A percentile compares a stretch with the other conserved stretches of the same genome.
Evolutionary conservation across 2,888 invertebrate genomes (phyloP).

Genomic region (Orchesellides sinensis): DNA sequence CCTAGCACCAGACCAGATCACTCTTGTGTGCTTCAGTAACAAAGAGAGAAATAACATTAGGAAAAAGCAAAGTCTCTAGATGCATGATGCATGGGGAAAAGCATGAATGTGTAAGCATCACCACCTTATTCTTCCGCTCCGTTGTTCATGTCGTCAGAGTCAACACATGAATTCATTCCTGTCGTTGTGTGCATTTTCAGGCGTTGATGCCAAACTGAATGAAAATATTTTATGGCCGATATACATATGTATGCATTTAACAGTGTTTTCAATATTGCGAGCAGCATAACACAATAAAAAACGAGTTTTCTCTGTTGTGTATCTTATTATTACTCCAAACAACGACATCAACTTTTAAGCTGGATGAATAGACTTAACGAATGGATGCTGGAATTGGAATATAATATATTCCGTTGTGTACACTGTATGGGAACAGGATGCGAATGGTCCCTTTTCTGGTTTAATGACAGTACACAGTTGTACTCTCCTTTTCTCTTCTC

Average conservation of each 20-base stretch:
- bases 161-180: slow-evolving; percentile 30
- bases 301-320: slow-evolving; percentile 23
- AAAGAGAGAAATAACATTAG: too few species aligned
- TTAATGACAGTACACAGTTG: too few species aligned
- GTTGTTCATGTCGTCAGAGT: slow-evolving; percentile 14
- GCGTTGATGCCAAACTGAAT: too few species aligned
- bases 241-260: not conserved
- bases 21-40: too few species aligned
- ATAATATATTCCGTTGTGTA: not conserved
- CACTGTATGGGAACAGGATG: slow-evolving; percentile 15
- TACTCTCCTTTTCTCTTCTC: not conserved
- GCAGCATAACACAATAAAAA: slow-evolving; percentile 42
- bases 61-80: too few species aligned
- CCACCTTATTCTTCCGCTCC: slow-evolving; percentile 10
- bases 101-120: not conserved
- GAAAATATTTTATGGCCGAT: not conserved
- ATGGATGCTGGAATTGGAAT: slow-evolving; percentile 13
- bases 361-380: slow-evolving; percentile 13
- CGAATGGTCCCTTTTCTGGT: not conserved
- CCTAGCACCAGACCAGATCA: not conserved
- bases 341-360: slow-evolving; percentile 28
- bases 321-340: slow-evolving; percentile 60
- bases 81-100: not conserved
- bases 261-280: too few species aligned
- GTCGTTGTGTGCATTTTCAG: slow-evolving; percentile 6